A percentile compares a stretch with the other conserved stretches of the same genome.
Evolutionary conservation across 2,797 vertebrate genomes (phyloP).

Genomic region (Coreius guichenoti): DNA sequence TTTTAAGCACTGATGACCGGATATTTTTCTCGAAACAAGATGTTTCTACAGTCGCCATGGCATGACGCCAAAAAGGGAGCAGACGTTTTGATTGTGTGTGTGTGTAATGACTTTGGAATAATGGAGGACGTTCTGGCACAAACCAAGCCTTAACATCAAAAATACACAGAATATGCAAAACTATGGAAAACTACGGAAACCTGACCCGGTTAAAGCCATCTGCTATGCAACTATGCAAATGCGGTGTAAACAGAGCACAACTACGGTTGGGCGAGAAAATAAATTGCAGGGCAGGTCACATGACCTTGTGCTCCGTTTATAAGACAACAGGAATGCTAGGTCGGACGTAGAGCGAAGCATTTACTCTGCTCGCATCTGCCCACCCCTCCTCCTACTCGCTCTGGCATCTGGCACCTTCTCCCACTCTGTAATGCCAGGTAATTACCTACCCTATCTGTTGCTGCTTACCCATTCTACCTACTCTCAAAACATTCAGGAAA

Average conservation of each 20-base stretch:
- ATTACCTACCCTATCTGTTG: slow-evolving; percentile 65
- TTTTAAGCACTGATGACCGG: slow-evolving; percentile 39
- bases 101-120: slow-evolving; percentile 15
- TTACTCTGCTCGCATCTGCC: slow-evolving; percentile 42
- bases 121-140: slow-evolving; percentile 8
- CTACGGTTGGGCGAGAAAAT: slow-evolving; percentile 15
- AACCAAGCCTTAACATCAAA: slow-evolving; percentile 41
- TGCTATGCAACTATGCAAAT: slow-evolving; percentile 55
- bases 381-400: slow-evolving; percentile 33
- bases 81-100: slow-evolving; percentile 6
- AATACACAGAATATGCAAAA: slow-evolving; percentile 56
- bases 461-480: slow-evolving; percentile 59
- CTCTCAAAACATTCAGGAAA: slow-evolving; percentile 55
- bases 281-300: slow-evolving; percentile 33
- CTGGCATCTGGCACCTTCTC: slow-evolving; percentile 61
- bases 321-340: slow-evolving; percentile 43
- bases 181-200: slow-evolving; percentile 52
- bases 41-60: slow-evolving; percentile 32
- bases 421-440: slow-evolving; percentile 59
- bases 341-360: slow-evolving; percentile 26
- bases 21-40: slow-evolving; percentile 28
- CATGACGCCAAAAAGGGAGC: slow-evolving; percentile 12
- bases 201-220: slow-evolving; percentile 56
- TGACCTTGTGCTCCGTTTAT: slow-evolving; percentile 44
- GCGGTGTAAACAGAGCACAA: slow-evolving; percentile 24